Percentiles rank a stretch among this genome's conserved stretches.
These are phyloP conservation scores for Drosophila demipolita DNA, from an alignment of 2,888 invertebrate genomes.

Conservation along the genomic window DNA sequence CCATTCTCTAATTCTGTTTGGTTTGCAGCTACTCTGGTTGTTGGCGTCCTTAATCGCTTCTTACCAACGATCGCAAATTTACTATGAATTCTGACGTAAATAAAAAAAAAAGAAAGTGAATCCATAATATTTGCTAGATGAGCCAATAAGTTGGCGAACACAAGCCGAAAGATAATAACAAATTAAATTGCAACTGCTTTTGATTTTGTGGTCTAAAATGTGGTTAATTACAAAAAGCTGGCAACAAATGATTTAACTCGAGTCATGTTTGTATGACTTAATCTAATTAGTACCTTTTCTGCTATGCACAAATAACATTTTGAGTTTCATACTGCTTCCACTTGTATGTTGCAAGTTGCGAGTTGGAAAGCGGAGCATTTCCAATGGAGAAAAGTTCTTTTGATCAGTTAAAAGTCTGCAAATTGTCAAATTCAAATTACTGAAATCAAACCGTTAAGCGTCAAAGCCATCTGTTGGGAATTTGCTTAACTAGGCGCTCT, in stretches of 20 bases:
- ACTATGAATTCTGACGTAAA: slow-evolving; percentile 41
- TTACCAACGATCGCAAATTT: slow-evolving; percentile 51
- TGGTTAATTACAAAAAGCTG: slow-evolving; percentile 9
- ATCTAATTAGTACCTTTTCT: slow-evolving; percentile 54
- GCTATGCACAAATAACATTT: slow-evolving; percentile 42
- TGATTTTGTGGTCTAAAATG: slow-evolving; percentile 9
- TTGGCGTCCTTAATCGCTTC: slow-evolving; percentile 25
- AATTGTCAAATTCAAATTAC: too few relatives aligned
- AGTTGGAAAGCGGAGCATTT: slow-evolving; percentile 34
- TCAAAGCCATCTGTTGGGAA: not conserved
- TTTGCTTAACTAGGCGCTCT: not conserved
- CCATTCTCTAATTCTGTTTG: not conserved
- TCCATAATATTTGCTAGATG: slow-evolving; percentile 12
- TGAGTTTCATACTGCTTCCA: not conserved
- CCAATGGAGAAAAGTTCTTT: slow-evolving; percentile 21
- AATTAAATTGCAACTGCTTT: slow-evolving; percentile 74
- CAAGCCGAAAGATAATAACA: slow-evolving; percentile 50
- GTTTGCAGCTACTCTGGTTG: slow-evolving; percentile 34
- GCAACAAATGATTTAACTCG: slow-evolving; percentile 35
- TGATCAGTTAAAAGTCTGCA: too few relatives aligned
- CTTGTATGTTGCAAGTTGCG: slow-evolving; percentile 18
- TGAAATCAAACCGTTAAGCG: too few relatives aligned
- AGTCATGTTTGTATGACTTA: slow-evolving; percentile 56
- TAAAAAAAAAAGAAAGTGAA: slow-evolving; percentile 19
- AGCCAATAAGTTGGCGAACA: slow-evolving; percentile 56